Conservation (phyloP, 1,140 invertebrate genomes). For the Oedothorax gibbosus region DNA sequence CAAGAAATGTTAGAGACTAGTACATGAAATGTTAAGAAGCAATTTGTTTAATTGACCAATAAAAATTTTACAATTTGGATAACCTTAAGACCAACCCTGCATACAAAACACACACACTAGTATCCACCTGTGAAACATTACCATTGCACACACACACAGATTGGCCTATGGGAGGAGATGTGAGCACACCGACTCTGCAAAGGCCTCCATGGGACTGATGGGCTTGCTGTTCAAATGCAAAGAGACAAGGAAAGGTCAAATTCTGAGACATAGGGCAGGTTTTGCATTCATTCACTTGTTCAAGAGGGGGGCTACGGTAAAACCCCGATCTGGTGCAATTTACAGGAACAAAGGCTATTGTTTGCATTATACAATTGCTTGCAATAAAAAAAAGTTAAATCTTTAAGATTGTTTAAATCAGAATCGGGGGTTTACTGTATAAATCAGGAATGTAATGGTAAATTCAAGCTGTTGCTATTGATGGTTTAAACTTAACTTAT, state of each 20-base stretch:
- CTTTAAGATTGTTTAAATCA: no score
- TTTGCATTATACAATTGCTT: no score
- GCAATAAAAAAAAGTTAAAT: no score
- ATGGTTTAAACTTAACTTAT: no score
- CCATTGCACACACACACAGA: neutral
- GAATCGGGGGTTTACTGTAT: no score
- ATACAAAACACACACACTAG: neutral
- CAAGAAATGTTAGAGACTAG: no score
- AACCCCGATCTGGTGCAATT: neutral
- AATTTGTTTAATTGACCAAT: no score
- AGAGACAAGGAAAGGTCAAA: neutral
- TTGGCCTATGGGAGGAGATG: neutral
- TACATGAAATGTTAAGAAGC: no score
- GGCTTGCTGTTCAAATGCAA: neutral
- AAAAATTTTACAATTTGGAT: no score
- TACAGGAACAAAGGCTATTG: no score
- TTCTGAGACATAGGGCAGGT: neutral
- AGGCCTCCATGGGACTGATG: neutral
- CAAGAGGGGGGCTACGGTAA: neutral
- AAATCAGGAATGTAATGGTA: no score
- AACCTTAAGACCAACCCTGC: neutral
- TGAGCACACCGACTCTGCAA: neutral
- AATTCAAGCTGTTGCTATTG: no score
- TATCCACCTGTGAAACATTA: neutral
- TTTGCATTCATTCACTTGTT: neutral